These are phyloP conservation scores for Aphaenogaster rudis DNA, from an alignment of 1,140 invertebrate species.

Conservation along the genomic window DNA sequence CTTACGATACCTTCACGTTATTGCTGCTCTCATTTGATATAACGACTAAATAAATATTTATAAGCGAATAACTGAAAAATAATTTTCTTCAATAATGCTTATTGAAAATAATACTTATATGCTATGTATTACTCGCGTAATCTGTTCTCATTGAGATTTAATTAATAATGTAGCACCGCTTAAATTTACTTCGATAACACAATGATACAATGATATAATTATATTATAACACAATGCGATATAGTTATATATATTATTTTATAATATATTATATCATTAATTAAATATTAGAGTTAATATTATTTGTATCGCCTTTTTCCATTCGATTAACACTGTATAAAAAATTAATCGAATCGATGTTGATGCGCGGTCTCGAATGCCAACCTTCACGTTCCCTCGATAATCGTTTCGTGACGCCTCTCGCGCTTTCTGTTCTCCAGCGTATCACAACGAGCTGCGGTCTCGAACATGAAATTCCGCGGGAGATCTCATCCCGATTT, in stretches of 20 bases:
- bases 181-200: background rate
- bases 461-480: constrained; percentile 16
- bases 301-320: background rate
- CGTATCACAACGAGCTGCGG: background rate
- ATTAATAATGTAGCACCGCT: background rate
- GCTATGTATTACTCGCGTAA: no score
- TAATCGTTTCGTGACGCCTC: constrained; percentile 9
- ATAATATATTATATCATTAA: background rate
- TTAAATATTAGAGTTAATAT: background rate
- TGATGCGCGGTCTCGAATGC: background rate
- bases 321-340: background rate
- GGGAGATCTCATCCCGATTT: constrained; percentile 47
- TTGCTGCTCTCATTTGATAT: background rate
- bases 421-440: background rate
- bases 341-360: background rate
- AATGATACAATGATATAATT: background rate
- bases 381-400: background rate
- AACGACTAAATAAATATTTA: background rate
- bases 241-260: background rate
- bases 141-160: background rate
- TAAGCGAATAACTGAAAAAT: background rate
- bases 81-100: constrained; percentile 20
- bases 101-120: background rate
- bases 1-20: background rate
- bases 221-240: background rate